phyloP scores from a whole-genome alignment of 1,140 invertebrate genomes.

The Gryllus bimaculatus region DNA sequence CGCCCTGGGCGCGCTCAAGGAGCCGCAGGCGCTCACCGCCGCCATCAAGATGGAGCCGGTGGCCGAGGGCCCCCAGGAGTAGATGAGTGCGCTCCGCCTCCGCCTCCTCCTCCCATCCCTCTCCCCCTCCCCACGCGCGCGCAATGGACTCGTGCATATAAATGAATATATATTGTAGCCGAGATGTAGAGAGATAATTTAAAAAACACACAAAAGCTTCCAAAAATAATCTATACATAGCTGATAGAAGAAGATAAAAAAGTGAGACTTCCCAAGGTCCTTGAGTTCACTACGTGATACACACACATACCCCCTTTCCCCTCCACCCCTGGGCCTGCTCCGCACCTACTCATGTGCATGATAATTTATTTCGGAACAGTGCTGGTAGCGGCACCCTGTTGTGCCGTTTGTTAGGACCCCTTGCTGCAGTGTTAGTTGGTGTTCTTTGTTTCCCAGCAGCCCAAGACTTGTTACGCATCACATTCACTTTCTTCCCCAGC shows the following conservation, averaged over 20 bases:
- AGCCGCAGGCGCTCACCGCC: slow-evolving; percentile 12
- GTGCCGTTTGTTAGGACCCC: background rate
- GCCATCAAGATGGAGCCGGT: slow-evolving; percentile 19
- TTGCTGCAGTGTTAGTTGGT: background rate
- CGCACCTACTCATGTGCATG: background rate
- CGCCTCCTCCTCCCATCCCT: background rate
- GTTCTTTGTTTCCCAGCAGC: background rate
- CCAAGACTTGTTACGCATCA: background rate
- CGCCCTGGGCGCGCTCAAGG: background rate
- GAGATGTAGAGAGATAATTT: slow-evolving; percentile 13
- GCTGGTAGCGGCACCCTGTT: background rate
- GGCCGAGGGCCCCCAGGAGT: slow-evolving; percentile 8
- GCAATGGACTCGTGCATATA: background rate
- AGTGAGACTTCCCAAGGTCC: slow-evolving; percentile 13
- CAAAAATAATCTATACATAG: slow-evolving; percentile 13
- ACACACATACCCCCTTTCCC: background rate
- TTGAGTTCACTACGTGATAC: slow-evolving; percentile 6
- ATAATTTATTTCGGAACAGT: slow-evolving; percentile 1
- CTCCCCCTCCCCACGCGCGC: background rate
- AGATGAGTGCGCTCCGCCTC: background rate
- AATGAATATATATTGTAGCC: slow-evolving; percentile 8
- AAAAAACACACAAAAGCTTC: slow-evolving; percentile 11
- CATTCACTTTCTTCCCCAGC: background rate
- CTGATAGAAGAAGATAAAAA: slow-evolving; percentile 3
- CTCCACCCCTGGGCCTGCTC: background rate